Percentiles rank a stretch among this genome's conserved stretches.
These are phyloP conservation scores for Aptenodytes patagonicus DNA, from an alignment of 2,113 vertebrate species.

Conservation along the genomic window DNA sequence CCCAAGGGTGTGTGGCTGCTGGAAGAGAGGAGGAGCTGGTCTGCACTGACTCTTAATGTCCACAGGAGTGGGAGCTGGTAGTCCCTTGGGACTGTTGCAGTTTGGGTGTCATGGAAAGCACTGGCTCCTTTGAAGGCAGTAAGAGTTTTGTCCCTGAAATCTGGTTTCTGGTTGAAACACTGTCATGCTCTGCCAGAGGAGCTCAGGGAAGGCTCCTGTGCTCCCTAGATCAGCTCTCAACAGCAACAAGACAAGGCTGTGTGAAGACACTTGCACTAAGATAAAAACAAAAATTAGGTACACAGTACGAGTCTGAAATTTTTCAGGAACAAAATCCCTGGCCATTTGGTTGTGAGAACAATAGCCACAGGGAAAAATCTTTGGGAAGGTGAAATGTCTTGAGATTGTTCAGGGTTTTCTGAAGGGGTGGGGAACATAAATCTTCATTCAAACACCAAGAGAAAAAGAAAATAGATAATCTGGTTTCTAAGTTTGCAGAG, in stretches of 20 bases:
- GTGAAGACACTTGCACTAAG: not conserved
- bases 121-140: not conserved
- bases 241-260: not conserved
- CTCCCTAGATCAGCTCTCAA: not conserved
- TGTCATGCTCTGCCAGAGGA: not conserved
- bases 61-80: not conserved
- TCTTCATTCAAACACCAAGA: not conserved
- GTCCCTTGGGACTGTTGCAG: not conserved
- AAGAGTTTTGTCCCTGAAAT: not conserved
- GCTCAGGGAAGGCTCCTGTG: rapidly evolving
- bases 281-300: not conserved
- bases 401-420: not conserved
- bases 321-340: not conserved
- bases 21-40: not conserved
- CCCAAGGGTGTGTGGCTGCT: not conserved
- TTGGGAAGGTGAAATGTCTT: not conserved
- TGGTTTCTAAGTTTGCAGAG: not conserved
- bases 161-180: not conserved
- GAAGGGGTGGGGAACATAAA: not conserved
- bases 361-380: not conserved
- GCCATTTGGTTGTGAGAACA: not conserved
- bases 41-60: not conserved
- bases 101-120: not conserved
- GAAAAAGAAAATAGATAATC: not conserved
- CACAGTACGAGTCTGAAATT: not conserved